Conservation (phyloP, 2,113 vertebrate species). For the Python bivittatus region DNA sequence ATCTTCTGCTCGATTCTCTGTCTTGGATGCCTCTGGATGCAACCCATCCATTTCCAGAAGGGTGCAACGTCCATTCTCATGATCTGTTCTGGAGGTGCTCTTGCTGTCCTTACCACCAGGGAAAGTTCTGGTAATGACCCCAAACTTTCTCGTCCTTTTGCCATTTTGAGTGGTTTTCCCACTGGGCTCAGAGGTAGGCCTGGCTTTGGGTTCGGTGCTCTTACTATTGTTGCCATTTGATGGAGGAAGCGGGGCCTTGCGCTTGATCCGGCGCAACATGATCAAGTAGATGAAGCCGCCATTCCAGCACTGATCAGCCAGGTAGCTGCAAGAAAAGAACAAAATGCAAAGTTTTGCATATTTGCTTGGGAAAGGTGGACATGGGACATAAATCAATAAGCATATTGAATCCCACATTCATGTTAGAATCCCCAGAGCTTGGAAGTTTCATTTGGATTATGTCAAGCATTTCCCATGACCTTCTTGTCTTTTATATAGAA, state of each 20-base stretch:
- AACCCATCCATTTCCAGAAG: slow-evolving; percentile 71
- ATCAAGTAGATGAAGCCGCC: slow-evolving; percentile 94
- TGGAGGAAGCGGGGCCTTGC: slow-evolving; percentile 88
- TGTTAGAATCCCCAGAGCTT: background rate
- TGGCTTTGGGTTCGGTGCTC: slow-evolving; percentile 70
- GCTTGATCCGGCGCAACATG: slow-evolving; percentile 94
- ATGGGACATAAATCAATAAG: background rate
- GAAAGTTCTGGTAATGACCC: slow-evolving; percentile 83
- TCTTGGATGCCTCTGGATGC: slow-evolving; percentile 62
- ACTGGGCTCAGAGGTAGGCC: slow-evolving; percentile 61
- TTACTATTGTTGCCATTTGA: slow-evolving; percentile 75
- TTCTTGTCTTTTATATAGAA: background rate
- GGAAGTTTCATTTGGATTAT: background rate
- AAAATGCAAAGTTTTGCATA: rapidly evolving
- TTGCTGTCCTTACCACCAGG: slow-evolving; percentile 66
- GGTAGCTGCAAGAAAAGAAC: slow-evolving; percentile 80
- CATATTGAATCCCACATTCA: background rate
- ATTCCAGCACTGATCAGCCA: slow-evolving; percentile 98
- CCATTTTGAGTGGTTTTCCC: slow-evolving; percentile 73
- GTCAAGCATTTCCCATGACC: background rate
- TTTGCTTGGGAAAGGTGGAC: rapidly evolving
- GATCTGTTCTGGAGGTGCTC: slow-evolving; percentile 48
- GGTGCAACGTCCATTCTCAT: slow-evolving; percentile 67
- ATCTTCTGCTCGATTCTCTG: slow-evolving; percentile 48
- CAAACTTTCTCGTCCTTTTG: slow-evolving; percentile 91